Base-by-base conservation (phyloP, 2,888 invertebrate genomes). In the Drosophila demipolita region DNA sequence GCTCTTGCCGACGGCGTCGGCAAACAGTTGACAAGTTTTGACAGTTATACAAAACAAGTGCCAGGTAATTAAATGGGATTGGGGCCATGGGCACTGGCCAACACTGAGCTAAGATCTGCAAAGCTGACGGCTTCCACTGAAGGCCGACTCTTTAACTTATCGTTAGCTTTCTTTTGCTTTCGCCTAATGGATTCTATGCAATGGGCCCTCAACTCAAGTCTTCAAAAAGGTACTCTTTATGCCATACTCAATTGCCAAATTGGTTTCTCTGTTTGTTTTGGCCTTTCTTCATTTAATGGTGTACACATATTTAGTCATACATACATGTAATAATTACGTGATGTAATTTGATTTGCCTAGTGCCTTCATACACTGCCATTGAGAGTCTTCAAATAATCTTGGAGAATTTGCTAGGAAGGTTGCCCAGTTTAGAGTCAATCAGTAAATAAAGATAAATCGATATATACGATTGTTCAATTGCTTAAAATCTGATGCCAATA, bases 121-220 rank as follows among this genome's bases (percentile, higher is more conserved):
- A 52, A 57, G 50, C 20, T 60, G 42, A 26, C 62, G 55, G 29
- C 61, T 38, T 32, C 29, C n/a, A 23, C 32, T 58, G 23, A n/a
- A 50, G 49, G 20, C 35, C 62, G 15, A 58, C 33, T n/a, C n/a
- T 35, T 45, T 58, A 73, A 26, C 64, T 64, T 48, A 63, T 63
- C 42, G 62, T 55, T 57, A 33, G 36, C 54, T 71, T 84, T 84
- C 85, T 87, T 89, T 87, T 54, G 68, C 63, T 75, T 74, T 75
- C 62, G 70, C 40, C 71, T 86, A 88, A 90, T 87, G 90, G 88
- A 87, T 87, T 87, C 86, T 87, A 88, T 90, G 75, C 66, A 82
- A 82, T 75, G 48, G 61, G 45, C 74, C 68, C 72, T 70, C 57
- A 57, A 23, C 45, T 45, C 9, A 23, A 63, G 59, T 63, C 65